A percentile compares a stretch with the other conserved stretches of the same genome.
phyloP scores from a whole-genome alignment of 2,113 vertebrate species.

The Phalacrocorax brasilianus region DNA sequence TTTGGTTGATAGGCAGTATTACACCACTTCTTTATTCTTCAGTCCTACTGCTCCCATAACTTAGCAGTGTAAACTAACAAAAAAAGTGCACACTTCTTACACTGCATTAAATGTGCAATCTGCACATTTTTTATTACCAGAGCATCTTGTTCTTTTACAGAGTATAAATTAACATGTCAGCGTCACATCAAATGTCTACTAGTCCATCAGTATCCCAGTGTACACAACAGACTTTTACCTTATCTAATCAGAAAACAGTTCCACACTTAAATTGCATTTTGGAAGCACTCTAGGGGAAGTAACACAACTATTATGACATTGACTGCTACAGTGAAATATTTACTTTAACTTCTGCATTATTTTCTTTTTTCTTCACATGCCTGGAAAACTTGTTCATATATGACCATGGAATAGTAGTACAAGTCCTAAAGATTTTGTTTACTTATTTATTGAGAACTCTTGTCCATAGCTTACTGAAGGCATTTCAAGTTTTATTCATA shows the following conservation, averaged over 20 bases:
- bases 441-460: not conserved
- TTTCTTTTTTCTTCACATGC: not conserved
- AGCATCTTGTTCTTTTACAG: constrained; percentile 29
- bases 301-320: not conserved
- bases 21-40: not conserved
- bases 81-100: constrained; percentile 14
- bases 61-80: constrained; percentile 15
- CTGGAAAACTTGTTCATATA: not conserved
- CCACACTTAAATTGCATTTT: not conserved
- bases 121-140: not conserved
- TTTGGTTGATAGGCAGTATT: not conserved
- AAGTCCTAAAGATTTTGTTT: not conserved
- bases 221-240: not conserved
- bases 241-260: not conserved
- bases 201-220: not conserved
- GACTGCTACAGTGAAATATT: not conserved
- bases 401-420: not conserved
- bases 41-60: not conserved
- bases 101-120: constrained; percentile 1
- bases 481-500: not conserved
- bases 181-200: not conserved
- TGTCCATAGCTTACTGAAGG: not conserved
- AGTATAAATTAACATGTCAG: constrained; percentile 42
- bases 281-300: not conserved
- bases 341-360: not conserved